phyloP scores from a whole-genome alignment of 1,140 invertebrate genomes.

The Meteorus sp. region DNA sequence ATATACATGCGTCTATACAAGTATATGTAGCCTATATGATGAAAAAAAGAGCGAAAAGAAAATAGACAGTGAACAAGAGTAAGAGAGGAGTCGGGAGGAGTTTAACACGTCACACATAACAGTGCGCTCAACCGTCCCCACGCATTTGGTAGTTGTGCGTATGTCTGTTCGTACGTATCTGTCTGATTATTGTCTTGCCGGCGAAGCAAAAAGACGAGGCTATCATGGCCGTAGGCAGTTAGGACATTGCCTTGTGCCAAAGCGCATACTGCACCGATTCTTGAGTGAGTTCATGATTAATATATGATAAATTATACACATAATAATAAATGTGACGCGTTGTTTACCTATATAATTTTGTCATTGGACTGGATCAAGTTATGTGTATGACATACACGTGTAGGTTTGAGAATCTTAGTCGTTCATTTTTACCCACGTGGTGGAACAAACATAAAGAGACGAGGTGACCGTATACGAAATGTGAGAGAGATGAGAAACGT shows the following conservation, averaged over 20 bases:
- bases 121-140: neutral
- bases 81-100: too few relatives aligned
- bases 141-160: neutral
- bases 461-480: too few relatives aligned
- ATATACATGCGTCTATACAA: too few relatives aligned
- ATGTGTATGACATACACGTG: neutral
- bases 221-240: constrained; percentile 25
- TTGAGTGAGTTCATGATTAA: neutral
- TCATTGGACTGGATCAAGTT: too few relatives aligned
- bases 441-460: too few relatives aligned
- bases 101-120: neutral
- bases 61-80: too few relatives aligned
- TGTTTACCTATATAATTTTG: too few relatives aligned
- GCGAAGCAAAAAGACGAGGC: constrained; percentile 26
- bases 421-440: constrained; percentile 18
- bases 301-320: neutral
- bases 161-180: constrained; percentile 18
- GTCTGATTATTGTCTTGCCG: constrained; percentile 15
- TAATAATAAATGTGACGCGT: neutral
- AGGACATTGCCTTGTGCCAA: constrained; percentile 20
- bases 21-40: too few relatives aligned
- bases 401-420: neutral
- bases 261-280: constrained; percentile 12
- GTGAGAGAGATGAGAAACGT: constrained; percentile 14
- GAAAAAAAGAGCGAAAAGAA: too few relatives aligned